Evolutionary conservation across 1,140 invertebrate genomes (phyloP).

Genomic region (Copidosoma floridanum): DNA sequence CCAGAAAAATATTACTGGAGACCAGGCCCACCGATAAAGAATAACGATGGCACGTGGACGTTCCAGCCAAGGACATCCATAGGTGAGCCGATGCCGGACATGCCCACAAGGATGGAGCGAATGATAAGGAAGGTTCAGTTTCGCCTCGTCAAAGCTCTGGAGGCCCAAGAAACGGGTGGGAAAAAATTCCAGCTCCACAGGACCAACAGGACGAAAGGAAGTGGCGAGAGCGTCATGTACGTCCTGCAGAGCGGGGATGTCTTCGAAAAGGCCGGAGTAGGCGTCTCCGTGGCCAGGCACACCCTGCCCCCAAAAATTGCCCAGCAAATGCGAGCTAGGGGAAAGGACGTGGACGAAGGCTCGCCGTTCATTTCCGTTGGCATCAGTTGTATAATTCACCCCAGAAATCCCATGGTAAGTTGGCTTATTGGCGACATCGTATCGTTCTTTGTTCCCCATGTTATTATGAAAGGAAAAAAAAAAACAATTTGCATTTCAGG

Average conservation of each 20-base stretch:
- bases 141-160: slow-evolving; percentile 83
- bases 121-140: slow-evolving; percentile 88
- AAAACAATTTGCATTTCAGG: slow-evolving; percentile 10
- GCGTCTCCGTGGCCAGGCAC: slow-evolving; percentile 92
- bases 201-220: slow-evolving; percentile 85
- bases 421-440: too few relatives aligned
- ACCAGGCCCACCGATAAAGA: too few relatives aligned
- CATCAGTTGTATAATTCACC: slow-evolving; percentile 96
- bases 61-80: too few relatives aligned
- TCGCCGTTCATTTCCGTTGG: slow-evolving; percentile 94
- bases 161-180: slow-evolving; percentile 73
- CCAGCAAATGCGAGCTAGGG: slow-evolving; percentile 89
- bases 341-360: slow-evolving; percentile 74
- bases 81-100: too few relatives aligned
- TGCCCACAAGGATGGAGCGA: slow-evolving; percentile 88
- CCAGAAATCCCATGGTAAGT: slow-evolving; percentile 81
- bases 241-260: slow-evolving; percentile 92
- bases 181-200: slow-evolving; percentile 84
- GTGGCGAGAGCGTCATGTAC: slow-evolving; percentile 94
- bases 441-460: too few relatives aligned
- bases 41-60: too few relatives aligned
- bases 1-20: too few relatives aligned
- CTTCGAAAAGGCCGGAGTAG: slow-evolving; percentile 97
- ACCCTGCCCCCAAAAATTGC: slow-evolving; percentile 78
- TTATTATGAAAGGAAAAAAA: too few relatives aligned